Evolutionary conservation across 2,797 vertebrate species (phyloP).

Genomic region (Malurus splendens): DNA sequence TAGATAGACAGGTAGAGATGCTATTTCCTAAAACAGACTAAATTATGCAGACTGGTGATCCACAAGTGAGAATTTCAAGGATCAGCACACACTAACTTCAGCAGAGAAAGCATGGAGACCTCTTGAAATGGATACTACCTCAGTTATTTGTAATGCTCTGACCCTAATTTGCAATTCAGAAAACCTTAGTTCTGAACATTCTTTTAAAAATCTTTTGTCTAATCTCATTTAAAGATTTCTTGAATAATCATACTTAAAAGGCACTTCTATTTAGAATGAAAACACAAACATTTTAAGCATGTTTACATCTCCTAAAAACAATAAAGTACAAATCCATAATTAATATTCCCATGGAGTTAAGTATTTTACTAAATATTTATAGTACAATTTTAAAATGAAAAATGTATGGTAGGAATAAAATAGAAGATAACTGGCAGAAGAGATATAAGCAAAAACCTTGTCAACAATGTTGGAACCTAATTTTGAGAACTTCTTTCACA

Average conservation of each 20-base stretch:
- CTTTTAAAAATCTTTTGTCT: neutral
- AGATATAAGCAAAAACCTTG: neutral
- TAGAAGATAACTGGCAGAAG: neutral
- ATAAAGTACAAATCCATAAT: neutral
- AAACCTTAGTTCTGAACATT: neutral
- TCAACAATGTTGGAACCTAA: neutral
- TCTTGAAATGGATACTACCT: neutral
- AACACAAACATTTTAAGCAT: neutral
- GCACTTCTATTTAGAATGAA: neutral
- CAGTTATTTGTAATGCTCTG: neutral
- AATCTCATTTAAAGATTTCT: neutral
- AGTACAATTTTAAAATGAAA: neutral
- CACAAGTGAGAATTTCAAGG: neutral
- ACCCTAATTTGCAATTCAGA: neutral
- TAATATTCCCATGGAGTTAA: neutral
- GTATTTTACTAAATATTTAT: neutral
- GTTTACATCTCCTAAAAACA: neutral
- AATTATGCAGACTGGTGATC: neutral
- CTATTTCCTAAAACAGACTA: neutral
- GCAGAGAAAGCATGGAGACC: neutral
- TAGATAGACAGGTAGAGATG: rapidly evolving
- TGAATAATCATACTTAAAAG: neutral
- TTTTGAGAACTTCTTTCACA: neutral
- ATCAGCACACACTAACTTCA: neutral
- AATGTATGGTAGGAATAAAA: neutral